These are phyloP conservation scores for Pelusios castaneus DNA, from an alignment of 2,113 vertebrate species.

Conservation along the genomic window DNA sequence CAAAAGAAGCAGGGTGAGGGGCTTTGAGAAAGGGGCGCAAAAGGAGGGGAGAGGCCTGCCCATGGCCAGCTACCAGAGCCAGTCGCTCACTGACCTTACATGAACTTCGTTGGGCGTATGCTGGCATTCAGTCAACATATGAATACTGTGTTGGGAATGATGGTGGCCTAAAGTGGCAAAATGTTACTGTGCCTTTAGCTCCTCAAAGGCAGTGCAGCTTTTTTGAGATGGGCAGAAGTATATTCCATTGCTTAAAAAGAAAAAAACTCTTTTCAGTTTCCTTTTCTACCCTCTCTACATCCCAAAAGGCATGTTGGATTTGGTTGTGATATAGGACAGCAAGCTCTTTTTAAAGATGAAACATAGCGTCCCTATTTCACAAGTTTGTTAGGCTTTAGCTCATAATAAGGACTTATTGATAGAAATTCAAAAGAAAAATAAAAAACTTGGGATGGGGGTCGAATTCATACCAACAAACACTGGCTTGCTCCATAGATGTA, in stretches of 20 bases:
- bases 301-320: neutral
- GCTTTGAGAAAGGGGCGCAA: no score
- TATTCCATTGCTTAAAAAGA: neutral
- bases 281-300: neutral
- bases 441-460: no score
- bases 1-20: no score
- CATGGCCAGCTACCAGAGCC: no score
- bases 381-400: neutral
- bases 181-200: neutral
- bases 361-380: accelerated
- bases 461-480: neutral
- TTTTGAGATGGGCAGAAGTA: neutral
- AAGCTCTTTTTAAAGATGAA: neutral
- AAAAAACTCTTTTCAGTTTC: neutral
- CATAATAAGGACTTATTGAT: neutral
- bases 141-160: neutral
- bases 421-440: neutral
- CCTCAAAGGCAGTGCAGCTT: neutral
- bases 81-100: no score
- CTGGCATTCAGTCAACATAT: neutral
- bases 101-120: neutral
- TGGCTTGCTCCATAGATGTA: neutral
- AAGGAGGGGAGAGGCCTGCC: no score
- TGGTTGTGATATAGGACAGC: neutral
- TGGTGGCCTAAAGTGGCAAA: neutral